Percentiles rank a stretch among this genome's conserved stretches.
Conservation (phyloP, 92 coral and sea anemone species). For the Phenganax subtilis region DNA sequence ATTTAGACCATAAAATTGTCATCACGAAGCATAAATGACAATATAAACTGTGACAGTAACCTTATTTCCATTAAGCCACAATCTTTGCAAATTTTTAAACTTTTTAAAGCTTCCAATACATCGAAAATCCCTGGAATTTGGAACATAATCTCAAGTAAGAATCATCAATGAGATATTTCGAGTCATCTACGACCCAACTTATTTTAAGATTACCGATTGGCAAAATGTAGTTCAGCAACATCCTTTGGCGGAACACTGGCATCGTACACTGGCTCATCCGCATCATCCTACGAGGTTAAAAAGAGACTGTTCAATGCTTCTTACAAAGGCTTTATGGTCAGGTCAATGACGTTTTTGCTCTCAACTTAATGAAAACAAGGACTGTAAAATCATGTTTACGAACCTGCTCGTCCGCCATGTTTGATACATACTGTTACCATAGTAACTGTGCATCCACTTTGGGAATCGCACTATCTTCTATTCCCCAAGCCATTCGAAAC, state of each 20-base stretch:
- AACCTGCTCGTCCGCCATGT: conserved; percentile 14
- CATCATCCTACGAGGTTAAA: neutral
- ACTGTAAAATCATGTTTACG: neutral
- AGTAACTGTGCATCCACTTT: neutral
- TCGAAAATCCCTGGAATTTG: conserved; percentile 52
- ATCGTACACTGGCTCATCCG: conserved; percentile 11
- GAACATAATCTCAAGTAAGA: no score
- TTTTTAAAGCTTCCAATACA: conserved; percentile 56
- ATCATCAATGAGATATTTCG: no score
- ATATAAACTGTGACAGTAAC: conserved; percentile 37
- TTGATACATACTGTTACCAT: neutral
- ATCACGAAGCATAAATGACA: neutral
- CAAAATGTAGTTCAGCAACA: conserved; percentile 10
- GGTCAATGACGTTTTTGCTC: neutral
- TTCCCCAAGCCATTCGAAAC: neutral
- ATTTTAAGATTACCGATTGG: neutral
- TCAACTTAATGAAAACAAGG: neutral
- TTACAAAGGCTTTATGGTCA: neutral
- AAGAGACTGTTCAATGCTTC: neutral
- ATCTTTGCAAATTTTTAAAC: conserved; percentile 74
- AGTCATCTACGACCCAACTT: no score
- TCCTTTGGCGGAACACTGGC: neutral
- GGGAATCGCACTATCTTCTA: neutral
- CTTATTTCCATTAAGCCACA: conserved; percentile 93
- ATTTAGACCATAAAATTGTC: conserved; percentile 20